Percentiles rank a stretch among this genome's conserved stretches.
phyloP scores from a whole-genome alignment of 2,888 invertebrate genomes.

The Apotomis capreana region DNA sequence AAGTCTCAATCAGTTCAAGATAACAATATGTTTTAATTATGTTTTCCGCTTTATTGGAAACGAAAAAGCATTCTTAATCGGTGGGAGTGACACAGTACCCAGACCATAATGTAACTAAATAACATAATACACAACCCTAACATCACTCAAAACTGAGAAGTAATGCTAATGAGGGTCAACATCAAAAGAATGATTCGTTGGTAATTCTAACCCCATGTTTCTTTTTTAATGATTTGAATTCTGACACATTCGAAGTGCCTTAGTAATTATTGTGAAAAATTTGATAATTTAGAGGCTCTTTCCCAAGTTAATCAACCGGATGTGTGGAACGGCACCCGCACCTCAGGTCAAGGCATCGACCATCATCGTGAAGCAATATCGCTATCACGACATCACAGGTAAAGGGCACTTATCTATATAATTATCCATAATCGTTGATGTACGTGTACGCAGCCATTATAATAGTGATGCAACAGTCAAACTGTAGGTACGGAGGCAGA shows the following conservation, averaged over 20 bases:
- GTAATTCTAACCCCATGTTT: too few relatives aligned
- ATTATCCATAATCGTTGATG: constrained; percentile 24
- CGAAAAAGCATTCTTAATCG: too few relatives aligned
- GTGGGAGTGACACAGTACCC: too few relatives aligned
- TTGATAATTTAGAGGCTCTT: background rate
- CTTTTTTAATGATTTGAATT: too few relatives aligned
- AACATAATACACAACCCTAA: too few relatives aligned
- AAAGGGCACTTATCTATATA: constrained; percentile 23
- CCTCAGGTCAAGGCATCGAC: constrained; percentile 19
- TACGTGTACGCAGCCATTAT: constrained; percentile 11
- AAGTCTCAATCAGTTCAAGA: too few relatives aligned
- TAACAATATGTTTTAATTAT: too few relatives aligned
- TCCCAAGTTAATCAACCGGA: constrained; percentile 10
- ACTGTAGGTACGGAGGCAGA: background rate
- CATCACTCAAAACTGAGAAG: too few relatives aligned
- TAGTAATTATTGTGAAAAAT: background rate
- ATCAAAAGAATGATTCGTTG: too few relatives aligned
- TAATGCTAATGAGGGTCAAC: too few relatives aligned
- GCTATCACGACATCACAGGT: constrained; percentile 18
- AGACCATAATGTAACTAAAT: too few relatives aligned
- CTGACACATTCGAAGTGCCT: background rate
- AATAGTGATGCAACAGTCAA: constrained; percentile 5
- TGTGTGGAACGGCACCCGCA: constrained; percentile 6
- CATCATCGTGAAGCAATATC: constrained; percentile 18
- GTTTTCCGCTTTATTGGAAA: too few relatives aligned